Base-by-base conservation (phyloP, 2,797 vertebrate genomes). In the Rhinichthys osculus region DNA sequence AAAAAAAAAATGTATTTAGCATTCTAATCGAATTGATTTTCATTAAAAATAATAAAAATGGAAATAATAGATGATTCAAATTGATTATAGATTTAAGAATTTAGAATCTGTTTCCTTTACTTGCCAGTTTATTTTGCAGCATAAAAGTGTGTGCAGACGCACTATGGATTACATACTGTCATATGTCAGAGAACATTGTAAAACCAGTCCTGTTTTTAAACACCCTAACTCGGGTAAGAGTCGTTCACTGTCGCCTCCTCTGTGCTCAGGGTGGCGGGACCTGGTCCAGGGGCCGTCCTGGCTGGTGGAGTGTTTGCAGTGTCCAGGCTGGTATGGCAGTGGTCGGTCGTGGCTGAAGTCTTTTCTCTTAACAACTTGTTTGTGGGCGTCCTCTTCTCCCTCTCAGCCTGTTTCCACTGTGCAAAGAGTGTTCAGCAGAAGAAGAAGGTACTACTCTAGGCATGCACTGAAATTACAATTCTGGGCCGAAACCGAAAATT, bases 341-440 rank as follows among this genome's bases (percentile, higher is more conserved):
- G 98, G 98, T 97, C 98, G 89, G 93, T 96, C 91, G 90, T 97
- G 82, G 97, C 97, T 0, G 98, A 99, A 95, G 98, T 99, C 94
- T 99, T 99, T 89, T 96, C 97, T 91, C 96, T 99, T 91, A 99
- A 99, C 96, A 99, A 98, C 96, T 94, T 99, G 91, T 99, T 99
- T 91, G 94, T 98, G 85, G 97, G 96, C 78, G 92, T 98, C 91
- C 95, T 99, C 88, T 96, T 99, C 94, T 95, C 95, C 89, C 95
- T 98, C 89, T 94, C 94, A 1, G 94, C 91, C 89, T 92, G 88
- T 91, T 99, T 99, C 90, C 94, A 96, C 91, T 93, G 93, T 90
- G 97, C 97, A 87, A 90, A 95, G 85, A 94, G 94, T 74, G 90
- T 95, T 87, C 57, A 89, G 70, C 93, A 96, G 89, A 97, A 98